Evolutionary conservation across 2,888 invertebrate genomes (phyloP).

Genomic region (Dinocampus coccinellae): DNA sequence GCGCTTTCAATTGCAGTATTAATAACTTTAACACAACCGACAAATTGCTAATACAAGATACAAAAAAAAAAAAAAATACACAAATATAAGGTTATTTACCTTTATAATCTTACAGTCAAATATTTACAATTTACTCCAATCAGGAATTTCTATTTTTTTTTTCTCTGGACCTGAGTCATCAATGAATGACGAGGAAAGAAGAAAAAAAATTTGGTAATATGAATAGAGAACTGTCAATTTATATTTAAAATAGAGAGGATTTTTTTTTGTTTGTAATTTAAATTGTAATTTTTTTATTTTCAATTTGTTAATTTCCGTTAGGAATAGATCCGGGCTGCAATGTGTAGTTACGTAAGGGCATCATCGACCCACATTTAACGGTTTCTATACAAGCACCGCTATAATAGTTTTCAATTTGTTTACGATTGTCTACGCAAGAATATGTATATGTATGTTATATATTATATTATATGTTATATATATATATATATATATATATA

Average conservation of each 20-base stretch:
- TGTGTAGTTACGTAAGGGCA: conserved; percentile 39
- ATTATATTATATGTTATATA: not conserved
- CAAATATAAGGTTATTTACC: no score
- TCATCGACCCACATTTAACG: conserved; percentile 35
- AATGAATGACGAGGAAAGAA: no score
- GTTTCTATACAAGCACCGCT: conserved; percentile 44
- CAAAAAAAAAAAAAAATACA: no score
- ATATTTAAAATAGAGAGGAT: not conserved
- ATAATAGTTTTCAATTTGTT: conserved; percentile 51
- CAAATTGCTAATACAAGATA: no score
- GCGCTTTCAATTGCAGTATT: conserved; percentile 16
- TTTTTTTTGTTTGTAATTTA: not conserved
- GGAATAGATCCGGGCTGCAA: conserved; percentile 7
- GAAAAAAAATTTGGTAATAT: no score
- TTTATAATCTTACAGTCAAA: no score
- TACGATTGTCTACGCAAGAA: conserved; percentile 35
- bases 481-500: conserved; percentile 5
- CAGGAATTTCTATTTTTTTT: no score
- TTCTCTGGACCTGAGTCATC: no score
- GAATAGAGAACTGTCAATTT: not conserved
- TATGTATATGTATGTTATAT: not conserved
- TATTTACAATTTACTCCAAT: no score
- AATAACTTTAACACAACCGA: no score
- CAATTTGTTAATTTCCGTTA: conserved; percentile 14
- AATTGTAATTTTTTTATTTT: not conserved